A percentile compares a stretch with the other conserved stretches of the same genome.
These are phyloP conservation scores for Limnephilus marmoratus DNA, from an alignment of 2,888 invertebrate genomes.

Conservation along the genomic window DNA sequence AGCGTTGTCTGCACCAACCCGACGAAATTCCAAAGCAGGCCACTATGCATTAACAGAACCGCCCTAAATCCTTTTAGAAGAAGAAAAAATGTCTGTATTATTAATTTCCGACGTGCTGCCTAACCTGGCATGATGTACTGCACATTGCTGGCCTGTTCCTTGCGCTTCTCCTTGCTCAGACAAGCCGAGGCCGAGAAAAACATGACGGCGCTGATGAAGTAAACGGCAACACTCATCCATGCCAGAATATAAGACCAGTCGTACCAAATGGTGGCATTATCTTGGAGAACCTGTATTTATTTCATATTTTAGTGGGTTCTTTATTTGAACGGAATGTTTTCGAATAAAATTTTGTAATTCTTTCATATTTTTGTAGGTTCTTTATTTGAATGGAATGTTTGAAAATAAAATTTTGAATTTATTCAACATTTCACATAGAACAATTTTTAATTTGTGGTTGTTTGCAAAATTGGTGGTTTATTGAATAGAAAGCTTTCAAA, in stretches of 20 bases:
- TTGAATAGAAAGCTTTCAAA: neutral
- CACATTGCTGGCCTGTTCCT: constrained; percentile 86
- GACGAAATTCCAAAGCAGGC: constrained; percentile 57
- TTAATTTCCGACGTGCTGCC: constrained; percentile 69
- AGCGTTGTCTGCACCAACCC: constrained; percentile 58
- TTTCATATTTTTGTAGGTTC: neutral
- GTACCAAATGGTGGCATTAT: constrained; percentile 85
- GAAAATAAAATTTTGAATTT: no score
- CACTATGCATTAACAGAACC: constrained; percentile 50
- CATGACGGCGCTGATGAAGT: constrained; percentile 84
- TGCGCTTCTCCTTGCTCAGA: constrained; percentile 85
- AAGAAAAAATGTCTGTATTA: neutral
- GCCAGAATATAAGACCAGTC: constrained; percentile 92
- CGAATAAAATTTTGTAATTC: neutral
- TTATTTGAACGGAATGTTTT: neutral
- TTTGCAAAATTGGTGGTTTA: no score
- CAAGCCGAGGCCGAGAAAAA: constrained; percentile 90
- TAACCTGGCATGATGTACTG: constrained; percentile 94
- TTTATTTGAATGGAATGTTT: neutral
- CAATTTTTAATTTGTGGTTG: no score
- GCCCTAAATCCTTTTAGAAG: constrained; percentile 45
- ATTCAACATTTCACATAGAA: neutral
- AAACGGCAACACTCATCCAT: constrained; percentile 88
- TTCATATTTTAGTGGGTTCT: constrained; percentile 18
- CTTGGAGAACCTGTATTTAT: constrained; percentile 81